Evolutionary conservation across 2,888 invertebrate genomes (phyloP).

Genomic region (Eucera pruinosa): DNA sequence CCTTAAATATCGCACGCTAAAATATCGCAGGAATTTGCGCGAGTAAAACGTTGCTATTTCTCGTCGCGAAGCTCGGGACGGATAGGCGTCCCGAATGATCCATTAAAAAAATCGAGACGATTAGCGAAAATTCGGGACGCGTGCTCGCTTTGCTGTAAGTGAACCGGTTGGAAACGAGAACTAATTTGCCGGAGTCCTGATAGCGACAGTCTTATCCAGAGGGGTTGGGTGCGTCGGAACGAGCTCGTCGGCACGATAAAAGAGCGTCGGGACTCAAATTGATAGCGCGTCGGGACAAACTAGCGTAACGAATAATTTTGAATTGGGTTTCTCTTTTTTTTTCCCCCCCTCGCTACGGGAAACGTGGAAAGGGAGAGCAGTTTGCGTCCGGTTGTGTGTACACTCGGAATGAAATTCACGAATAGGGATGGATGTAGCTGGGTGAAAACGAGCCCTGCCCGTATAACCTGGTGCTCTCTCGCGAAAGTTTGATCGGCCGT

Average conservation of each 20-base stretch:
- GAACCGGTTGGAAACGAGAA: no score
- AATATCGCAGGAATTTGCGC: no score
- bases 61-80: no score
- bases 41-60: no score
- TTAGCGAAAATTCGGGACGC: no score
- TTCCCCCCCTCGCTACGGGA: neutral
- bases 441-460: conserved; percentile 40
- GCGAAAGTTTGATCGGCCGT: conserved; percentile 55
- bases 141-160: no score
- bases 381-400: conserved; percentile 16
- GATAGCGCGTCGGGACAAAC: neutral
- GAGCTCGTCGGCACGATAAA: neutral
- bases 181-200: no score
- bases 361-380: conserved; percentile 3
- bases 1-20: no score
- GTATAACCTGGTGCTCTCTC: conserved; percentile 11
- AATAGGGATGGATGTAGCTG: conserved; percentile 22
- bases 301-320: conserved; percentile 15
- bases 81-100: no score
- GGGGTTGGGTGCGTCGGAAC: neutral
- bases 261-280: conserved; percentile 3
- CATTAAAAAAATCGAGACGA: no score
- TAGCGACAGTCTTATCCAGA: neutral
- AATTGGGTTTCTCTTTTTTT: neutral
- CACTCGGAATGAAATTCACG: conserved; percentile 39